phyloP scores from a whole-genome alignment of 2,888 invertebrate species.

The Eurois occulta region DNA sequence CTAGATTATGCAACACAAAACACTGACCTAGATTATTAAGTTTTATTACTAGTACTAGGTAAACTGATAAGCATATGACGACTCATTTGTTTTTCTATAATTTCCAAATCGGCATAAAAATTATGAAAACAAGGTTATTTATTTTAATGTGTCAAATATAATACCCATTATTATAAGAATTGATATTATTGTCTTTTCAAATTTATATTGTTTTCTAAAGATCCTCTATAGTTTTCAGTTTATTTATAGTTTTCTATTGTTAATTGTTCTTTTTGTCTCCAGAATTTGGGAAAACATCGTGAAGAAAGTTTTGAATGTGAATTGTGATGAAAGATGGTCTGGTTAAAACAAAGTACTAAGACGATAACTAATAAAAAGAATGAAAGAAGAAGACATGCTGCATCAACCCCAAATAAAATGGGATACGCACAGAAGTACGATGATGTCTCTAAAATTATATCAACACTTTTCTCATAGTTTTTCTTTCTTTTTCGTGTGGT shows the following conservation, averaged over 20 bases:
- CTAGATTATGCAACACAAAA: background rate
- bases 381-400: background rate
- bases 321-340: background rate
- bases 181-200: background rate
- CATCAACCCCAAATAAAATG: background rate
- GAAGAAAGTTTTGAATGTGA: background rate
- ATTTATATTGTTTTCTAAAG: background rate
- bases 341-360: background rate
- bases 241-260: constrained; percentile 4
- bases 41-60: constrained; percentile 15
- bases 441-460: background rate
- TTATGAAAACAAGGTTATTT: background rate
- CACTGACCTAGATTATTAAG: constrained; percentile 29
- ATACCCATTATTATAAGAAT: background rate
- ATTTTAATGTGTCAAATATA: background rate
- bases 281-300: background rate
- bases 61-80: constrained; percentile 5
- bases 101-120: background rate
- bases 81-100: background rate
- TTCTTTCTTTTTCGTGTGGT: too few species aligned
- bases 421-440: background rate
- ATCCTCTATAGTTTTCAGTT: background rate
- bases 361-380: background rate
- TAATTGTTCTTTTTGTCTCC: background rate
- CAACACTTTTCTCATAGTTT: too few species aligned